Evolutionary conservation across 2,888 invertebrate species (phyloP).

Genomic region (Eupsilia transversa): DNA sequence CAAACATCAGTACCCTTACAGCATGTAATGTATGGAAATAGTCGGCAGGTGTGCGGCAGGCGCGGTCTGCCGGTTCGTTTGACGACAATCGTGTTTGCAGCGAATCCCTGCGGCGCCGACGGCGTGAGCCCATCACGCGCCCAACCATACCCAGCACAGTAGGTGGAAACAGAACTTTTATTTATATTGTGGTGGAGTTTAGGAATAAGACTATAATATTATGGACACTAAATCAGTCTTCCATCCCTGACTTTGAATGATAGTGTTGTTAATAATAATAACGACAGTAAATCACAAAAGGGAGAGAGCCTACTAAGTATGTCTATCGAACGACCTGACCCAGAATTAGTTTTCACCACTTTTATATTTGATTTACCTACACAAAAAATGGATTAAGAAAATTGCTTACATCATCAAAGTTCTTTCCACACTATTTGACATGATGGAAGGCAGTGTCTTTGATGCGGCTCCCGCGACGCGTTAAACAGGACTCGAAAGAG

Average conservation of each 20-base stretch:
- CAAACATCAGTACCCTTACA: slow-evolving; percentile 18
- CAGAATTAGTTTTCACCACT: background rate
- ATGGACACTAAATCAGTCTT: background rate
- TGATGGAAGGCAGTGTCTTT: slow-evolving; percentile 78
- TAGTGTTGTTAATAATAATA: background rate
- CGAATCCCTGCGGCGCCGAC: slow-evolving; percentile 78
- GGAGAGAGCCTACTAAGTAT: no score
- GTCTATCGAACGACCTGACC: background rate
- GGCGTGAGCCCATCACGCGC: slow-evolving; percentile 69
- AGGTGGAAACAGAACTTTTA: slow-evolving; percentile 66
- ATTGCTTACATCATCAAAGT: slow-evolving; percentile 59
- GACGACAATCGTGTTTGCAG: slow-evolving; percentile 86
- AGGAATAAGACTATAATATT: background rate
- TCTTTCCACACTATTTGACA: slow-evolving; percentile 75
- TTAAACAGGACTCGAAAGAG: slow-evolving; percentile 82
- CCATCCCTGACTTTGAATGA: background rate
- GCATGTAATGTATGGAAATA: slow-evolving; percentile 60
- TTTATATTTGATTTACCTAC: background rate
- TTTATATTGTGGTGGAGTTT: background rate
- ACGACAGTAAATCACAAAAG: background rate
- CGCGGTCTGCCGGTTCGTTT: slow-evolving; percentile 85
- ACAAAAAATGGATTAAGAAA: slow-evolving; percentile 26
- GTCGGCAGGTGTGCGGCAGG: slow-evolving; percentile 82
- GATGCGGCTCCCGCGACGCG: slow-evolving; percentile 84
- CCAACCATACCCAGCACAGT: slow-evolving; percentile 55